Evolutionary conservation across 2,113 vertebrate genomes (phyloP).

Genomic region (Sylvilagus bachmani): DNA sequence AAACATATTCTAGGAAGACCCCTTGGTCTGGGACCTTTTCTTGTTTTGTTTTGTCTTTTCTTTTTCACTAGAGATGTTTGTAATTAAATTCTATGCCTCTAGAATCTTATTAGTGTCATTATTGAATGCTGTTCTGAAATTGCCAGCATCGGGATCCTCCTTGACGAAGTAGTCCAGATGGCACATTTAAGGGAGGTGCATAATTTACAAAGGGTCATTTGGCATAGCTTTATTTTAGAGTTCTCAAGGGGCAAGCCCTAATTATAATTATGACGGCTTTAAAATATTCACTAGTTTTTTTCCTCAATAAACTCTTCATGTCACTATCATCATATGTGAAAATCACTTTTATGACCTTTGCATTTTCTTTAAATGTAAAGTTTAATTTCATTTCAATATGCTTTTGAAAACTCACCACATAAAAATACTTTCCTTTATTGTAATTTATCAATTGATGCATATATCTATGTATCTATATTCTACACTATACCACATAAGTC

Average conservation of each 20-base stretch:
- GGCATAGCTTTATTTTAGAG: constrained; percentile 88
- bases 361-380: constrained; percentile 41
- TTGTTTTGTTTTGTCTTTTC: constrained; percentile 35
- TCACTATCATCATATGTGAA: constrained; percentile 70
- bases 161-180: constrained; percentile 88
- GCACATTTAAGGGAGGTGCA: constrained; percentile 89
- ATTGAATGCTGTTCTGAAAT: constrained; percentile 87
- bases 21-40: constrained; percentile 57
- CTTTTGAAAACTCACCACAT: background rate
- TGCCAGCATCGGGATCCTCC: constrained; percentile 81
- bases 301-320: constrained; percentile 58
- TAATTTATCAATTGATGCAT: background rate
- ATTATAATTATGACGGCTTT: constrained; percentile 78
- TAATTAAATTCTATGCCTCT: constrained; percentile 87
- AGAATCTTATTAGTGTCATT: constrained; percentile 88
- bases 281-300: constrained; percentile 81
- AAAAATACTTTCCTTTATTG: background rate
- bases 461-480: background rate
- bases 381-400: background rate
- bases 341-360: constrained; percentile 41
- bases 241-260: constrained; percentile 85
- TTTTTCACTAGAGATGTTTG: constrained; percentile 81
- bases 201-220: constrained; percentile 92
- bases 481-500: background rate
- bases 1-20: constrained; percentile 76